Base-by-base conservation (phyloP, 2,113 vertebrate genomes). In the Hylia prasina region DNA sequence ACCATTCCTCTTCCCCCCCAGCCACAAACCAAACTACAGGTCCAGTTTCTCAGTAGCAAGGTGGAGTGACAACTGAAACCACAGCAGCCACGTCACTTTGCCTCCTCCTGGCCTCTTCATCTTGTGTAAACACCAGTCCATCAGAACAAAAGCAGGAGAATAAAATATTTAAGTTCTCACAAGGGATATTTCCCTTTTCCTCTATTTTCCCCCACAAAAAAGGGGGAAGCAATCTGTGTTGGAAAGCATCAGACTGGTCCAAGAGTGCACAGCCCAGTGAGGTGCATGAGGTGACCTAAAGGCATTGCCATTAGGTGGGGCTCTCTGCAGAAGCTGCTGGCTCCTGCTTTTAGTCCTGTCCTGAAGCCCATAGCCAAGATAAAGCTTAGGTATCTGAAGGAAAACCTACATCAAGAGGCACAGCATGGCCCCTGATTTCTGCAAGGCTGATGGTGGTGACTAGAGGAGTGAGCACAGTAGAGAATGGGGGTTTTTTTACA, bases 61-160 rank as follows among this genome's bases (percentile, higher is more conserved):
- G 91, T 93, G 33, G 89, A 95, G 93, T 89, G 93, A 96, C 95
- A 96, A 97, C 91, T 35, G 88, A 94, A 96, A 94, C 84, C 94
- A 53, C 87, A 97, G 86, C 70, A 81, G 94, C 82, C 92, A 60
- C 93, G 91, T 53, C 1, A 9, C 82, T 92, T 85, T 4, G 56
- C 86, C 96, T 96, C 93, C 94, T 86, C 88, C 78, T 8, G 4
- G 57, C 61, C 57, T 68, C 73, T 68, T 76, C 1, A 11, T 64
- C 77, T 88, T 64, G 50, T 30, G n/a, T 78, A 85, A 92, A 83
- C 64, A 78, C 31, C 77, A 92, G 39, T 37, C 65, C 61, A 48
- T 54, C 66, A 42, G 81, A 90, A 63, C 64, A 91, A 82, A 94
- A 58, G 27, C 47, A 31, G 37, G 83, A 82, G 56, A 37, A 13